These are phyloP conservation scores for Xestia ashworthii DNA, from an alignment of 2,888 invertebrate species.

Conservation along the genomic window DNA sequence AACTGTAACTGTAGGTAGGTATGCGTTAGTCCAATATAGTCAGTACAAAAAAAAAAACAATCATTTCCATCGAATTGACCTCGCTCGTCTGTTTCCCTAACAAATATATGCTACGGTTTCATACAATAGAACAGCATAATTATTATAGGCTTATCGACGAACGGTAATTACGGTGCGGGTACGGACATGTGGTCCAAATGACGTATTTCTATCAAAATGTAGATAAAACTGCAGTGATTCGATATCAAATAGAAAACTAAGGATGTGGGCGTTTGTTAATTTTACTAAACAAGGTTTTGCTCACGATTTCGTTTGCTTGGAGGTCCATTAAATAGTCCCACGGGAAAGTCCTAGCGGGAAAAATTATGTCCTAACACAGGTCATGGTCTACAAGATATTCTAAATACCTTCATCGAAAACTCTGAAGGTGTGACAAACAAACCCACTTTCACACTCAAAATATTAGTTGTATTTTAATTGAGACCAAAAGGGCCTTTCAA, in stretches of 20 bases:
- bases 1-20: background rate
- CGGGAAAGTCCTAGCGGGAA: too few relatives aligned
- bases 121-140: constrained; percentile 24
- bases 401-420: background rate
- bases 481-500: background rate
- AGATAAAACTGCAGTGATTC: constrained; percentile 37
- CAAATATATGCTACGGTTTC: constrained; percentile 4
- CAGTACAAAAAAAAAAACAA: background rate
- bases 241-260: constrained; percentile 10
- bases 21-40: background rate
- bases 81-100: background rate
- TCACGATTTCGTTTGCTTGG: background rate
- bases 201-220: constrained; percentile 13
- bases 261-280: constrained; percentile 10
- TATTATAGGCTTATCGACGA: constrained; percentile 31
- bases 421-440: background rate
- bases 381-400: background rate
- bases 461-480: background rate
- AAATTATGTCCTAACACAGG: background rate
- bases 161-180: constrained; percentile 20
- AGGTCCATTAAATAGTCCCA: background rate
- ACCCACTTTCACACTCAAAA: background rate
- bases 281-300: background rate
- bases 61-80: background rate
- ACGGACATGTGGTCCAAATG: constrained; percentile 23